phyloP scores from a whole-genome alignment of 2,888 invertebrate species.

The Penaeus monodon region DNA sequence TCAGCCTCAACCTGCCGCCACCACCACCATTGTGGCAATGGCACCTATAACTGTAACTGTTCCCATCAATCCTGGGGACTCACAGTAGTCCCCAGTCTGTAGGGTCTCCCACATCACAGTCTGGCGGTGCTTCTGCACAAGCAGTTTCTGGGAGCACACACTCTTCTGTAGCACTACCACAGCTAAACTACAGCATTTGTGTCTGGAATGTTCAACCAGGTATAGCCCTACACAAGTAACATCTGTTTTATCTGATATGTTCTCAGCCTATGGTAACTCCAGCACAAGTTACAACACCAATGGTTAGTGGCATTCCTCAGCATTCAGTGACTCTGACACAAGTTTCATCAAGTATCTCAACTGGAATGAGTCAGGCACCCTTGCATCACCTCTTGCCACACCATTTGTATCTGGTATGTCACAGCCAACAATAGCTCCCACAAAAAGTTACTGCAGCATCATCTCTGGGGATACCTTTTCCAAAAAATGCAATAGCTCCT shows the following conservation, averaged over 20 bases:
- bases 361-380: slow-evolving; percentile 40
- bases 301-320: slow-evolving; percentile 2
- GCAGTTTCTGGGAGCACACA: slow-evolving; percentile 36
- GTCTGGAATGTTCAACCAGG: slow-evolving; percentile 32
- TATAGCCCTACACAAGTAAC: slow-evolving; percentile 28
- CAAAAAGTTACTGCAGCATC: slow-evolving; percentile 4
- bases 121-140: slow-evolving; percentile 30
- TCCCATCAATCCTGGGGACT: slow-evolving; percentile 39
- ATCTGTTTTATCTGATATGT: slow-evolving; percentile 20
- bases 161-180: slow-evolving; percentile 32
- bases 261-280: slow-evolving; percentile 12
- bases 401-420: slow-evolving; percentile 33
- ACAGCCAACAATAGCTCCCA: slow-evolving; percentile 35
- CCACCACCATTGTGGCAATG: slow-evolving; percentile 45
- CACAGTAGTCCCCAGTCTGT: slow-evolving; percentile 26
- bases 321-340: slow-evolving; percentile 2
- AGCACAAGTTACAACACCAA: slow-evolving; percentile 15
- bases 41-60: slow-evolving; percentile 51
- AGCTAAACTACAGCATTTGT: slow-evolving; percentile 21
- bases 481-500: slow-evolving; percentile 9
- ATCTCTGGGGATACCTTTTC: slow-evolving; percentile 12
- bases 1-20: slow-evolving; percentile 52
- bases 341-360: slow-evolving; percentile 25
- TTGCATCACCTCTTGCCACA: slow-evolving; percentile 36
- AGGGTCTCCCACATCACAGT: slow-evolving; percentile 17